Percentiles rank a stretch among this genome's conserved stretches.
Conservation (phyloP, 2,113 vertebrate species). For the Melierax canorus region DNA sequence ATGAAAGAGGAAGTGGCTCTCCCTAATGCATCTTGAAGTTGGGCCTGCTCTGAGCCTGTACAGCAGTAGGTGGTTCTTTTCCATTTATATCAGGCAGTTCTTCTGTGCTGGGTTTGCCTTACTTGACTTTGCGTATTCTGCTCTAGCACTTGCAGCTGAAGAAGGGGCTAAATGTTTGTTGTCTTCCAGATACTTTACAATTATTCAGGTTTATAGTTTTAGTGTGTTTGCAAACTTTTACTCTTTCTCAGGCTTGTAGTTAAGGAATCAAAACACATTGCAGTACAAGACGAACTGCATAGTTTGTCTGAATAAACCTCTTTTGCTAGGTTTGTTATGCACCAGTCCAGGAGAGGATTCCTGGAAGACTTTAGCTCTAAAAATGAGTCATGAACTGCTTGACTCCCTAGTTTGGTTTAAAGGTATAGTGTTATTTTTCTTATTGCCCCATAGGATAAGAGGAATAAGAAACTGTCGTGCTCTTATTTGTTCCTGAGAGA, state of each 20-base stretch:
- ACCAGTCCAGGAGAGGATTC: neutral
- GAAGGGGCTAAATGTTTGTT: neutral
- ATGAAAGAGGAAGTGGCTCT: neutral
- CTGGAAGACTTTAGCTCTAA: neutral
- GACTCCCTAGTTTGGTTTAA: neutral
- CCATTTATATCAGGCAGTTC: neutral
- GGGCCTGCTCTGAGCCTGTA: neutral
- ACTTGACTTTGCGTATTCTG: neutral
- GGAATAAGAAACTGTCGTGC: neutral
- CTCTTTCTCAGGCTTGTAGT: neutral
- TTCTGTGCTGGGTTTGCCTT: neutral
- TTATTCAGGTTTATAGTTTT: neutral
- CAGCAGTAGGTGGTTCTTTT: neutral
- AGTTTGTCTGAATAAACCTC: neutral
- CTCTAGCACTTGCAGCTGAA: neutral
- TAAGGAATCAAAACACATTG: neutral
- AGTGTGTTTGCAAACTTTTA: neutral
- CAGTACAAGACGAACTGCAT: neutral
- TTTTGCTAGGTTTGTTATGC: neutral
- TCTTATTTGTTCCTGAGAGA: neutral
- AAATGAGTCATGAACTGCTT: neutral
- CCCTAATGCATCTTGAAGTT: too few relatives aligned
- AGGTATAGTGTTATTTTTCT: neutral
- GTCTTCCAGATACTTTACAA: neutral
- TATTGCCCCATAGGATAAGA: neutral